Conservation (phyloP, 2,113 vertebrate genomes). For the Corvus moneduloides region DNA sequence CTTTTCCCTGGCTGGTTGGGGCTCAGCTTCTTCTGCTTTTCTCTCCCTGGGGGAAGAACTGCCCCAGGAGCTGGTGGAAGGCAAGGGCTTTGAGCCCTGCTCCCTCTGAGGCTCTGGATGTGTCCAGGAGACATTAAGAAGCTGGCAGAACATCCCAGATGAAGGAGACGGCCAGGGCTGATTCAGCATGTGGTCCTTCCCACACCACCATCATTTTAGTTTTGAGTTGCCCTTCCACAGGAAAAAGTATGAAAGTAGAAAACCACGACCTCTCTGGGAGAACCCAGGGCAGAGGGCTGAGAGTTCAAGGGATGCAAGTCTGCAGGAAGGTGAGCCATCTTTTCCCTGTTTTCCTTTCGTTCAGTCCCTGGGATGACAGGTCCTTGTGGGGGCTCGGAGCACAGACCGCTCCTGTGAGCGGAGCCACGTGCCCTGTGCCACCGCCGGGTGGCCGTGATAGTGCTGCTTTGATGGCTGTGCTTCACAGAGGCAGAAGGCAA, state of each 20-base stretch:
- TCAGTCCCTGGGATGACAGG: background rate
- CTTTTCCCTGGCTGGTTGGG: fast-evolving
- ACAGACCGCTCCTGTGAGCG: background rate
- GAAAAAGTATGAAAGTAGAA: background rate
- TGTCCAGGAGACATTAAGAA: background rate
- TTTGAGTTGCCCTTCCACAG: background rate
- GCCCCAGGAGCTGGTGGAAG: background rate
- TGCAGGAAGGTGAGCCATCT: background rate
- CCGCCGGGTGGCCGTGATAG: background rate
- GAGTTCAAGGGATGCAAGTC: background rate
- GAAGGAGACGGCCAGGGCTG: background rate
- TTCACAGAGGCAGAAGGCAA: background rate
- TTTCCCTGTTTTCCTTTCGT: background rate
- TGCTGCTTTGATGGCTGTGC: background rate
- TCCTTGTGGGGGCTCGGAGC: background rate
- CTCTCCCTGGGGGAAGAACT: background rate
- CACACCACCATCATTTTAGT: background rate
- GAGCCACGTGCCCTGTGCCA: background rate
- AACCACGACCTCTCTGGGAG: fast-evolving
- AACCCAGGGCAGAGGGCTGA: background rate
- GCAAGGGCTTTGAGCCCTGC: fast-evolving
- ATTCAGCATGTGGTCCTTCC: background rate
- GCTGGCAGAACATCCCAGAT: background rate
- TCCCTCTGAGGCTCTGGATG: background rate
- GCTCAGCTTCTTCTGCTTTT: background rate